Evolutionary conservation across 2,888 invertebrate genomes (phyloP), one percentile per base, ranked within the genome.

Genomic region (Drosophila algonquin): DNA sequence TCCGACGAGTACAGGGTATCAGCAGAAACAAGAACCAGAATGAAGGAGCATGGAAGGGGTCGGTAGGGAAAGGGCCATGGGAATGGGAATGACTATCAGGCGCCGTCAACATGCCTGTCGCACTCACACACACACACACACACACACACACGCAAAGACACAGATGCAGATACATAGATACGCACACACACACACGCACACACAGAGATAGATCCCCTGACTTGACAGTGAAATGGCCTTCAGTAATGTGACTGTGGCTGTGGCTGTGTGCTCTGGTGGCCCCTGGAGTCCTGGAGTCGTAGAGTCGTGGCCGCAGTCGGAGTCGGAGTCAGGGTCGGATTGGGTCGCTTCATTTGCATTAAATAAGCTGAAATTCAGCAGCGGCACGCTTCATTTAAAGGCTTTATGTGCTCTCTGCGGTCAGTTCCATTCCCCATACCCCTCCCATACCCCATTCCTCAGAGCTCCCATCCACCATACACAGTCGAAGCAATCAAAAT

Each of bases 351-450:
- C 91, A 91, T 90, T 91, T 90, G 90, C 90, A 91, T 91, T 90
- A 91, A 91, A 91, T 91, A 90, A 91, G 91, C 90, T 91, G 87
- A 89, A 90, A 89, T 91, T 87, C 90, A 87, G 83, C 80, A 89
- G 90, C 89, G 82, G 78, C 79, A 90, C 80, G 90, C 85, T 87
- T 74, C 81, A 85, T 84, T 85, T 79, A 78, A 81, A 65, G 73
- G 79, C 81, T 85, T 80, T 79, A 84, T 84, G 80, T 40, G 40
- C 40, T 40, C 78, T 73, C 69, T 65, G 63, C 58, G 75, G 78
- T 78, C 81, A 73, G 65, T 65, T 2, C 21, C 12, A 21, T 3
- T 14, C 3, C 21, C 12, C 30, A 30, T 78, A 71, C 18, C 18
- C 18, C 18, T 21, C n/a, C 12, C 16, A n/a, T 0, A 3, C 3